Evolutionary conservation across 2,888 invertebrate species (phyloP).

Genomic region (Calliphora vomitoria): DNA sequence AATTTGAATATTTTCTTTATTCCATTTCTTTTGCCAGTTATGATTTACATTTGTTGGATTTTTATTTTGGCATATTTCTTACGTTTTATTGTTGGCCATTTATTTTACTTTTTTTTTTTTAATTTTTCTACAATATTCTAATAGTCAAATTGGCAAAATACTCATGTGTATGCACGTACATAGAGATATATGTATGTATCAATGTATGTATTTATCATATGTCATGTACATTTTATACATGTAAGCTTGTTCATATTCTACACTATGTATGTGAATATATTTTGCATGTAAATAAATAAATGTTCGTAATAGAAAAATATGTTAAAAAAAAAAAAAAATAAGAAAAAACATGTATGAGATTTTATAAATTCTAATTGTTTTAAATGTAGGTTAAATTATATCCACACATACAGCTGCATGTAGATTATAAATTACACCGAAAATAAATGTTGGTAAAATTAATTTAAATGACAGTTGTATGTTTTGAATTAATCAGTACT

Average conservation of each 20-base stretch:
- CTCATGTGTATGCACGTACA: constrained; percentile 9
- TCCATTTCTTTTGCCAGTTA: constrained; percentile 56
- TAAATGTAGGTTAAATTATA: constrained; percentile 69
- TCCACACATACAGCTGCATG: constrained; percentile 24
- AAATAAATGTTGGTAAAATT: constrained; percentile 9
- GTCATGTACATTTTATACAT: constrained; percentile 57
- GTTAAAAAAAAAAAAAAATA: constrained; percentile 39
- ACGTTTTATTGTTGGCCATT: constrained; percentile 57
- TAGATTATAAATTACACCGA: constrained; percentile 52
- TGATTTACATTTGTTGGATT: constrained; percentile 66
- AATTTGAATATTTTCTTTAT: constrained; percentile 46
- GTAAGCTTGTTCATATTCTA: neutral
- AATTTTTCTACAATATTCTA: constrained; percentile 24
- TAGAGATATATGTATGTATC: neutral
- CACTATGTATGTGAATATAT: neutral
- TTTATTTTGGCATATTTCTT: constrained; percentile 59
- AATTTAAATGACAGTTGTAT: neutral
- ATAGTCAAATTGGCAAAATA: constrained; percentile 50
- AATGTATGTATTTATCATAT: constrained; percentile 24
- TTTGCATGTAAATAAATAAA: constrained; percentile 61
- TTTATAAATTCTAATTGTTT: constrained; percentile 73
- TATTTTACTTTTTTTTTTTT: constrained; percentile 50
- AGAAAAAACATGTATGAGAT: constrained; percentile 51
- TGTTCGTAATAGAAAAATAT: constrained; percentile 59
- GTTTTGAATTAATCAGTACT: neutral